These are phyloP conservation scores for Xylota segnis DNA, from an alignment of 2,888 invertebrate genomes.

Conservation along the genomic window DNA sequence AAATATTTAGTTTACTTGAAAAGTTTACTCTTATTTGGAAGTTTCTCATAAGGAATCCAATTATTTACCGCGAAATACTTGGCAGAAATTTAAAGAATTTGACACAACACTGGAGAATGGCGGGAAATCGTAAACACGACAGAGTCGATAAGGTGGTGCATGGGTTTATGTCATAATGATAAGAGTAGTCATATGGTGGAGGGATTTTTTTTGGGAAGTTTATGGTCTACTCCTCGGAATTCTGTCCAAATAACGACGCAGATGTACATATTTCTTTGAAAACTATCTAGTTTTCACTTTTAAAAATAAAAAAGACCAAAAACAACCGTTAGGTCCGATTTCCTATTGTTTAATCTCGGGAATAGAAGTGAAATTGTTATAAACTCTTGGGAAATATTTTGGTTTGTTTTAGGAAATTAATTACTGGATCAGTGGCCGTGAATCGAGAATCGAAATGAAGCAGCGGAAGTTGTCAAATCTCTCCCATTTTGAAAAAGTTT, in stretches of 20 bases:
- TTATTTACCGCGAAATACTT: constrained; percentile 62
- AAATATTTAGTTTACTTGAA: not conserved
- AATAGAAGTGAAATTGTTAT: too few relatives aligned
- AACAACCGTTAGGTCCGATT: not conserved
- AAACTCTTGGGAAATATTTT: constrained; percentile 7
- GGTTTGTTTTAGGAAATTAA: constrained; percentile 4
- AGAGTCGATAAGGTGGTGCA: constrained; percentile 37
- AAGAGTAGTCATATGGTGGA: constrained; percentile 8
- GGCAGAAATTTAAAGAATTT: constrained; percentile 35
- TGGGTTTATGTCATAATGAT: constrained; percentile 33
- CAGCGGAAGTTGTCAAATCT: constrained; percentile 27
- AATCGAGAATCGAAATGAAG: constrained; percentile 1
- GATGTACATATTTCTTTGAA: too few relatives aligned
- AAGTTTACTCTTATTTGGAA: not conserved
- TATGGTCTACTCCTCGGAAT: too few relatives aligned
- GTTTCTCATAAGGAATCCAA: constrained; percentile 9
- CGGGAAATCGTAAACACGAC: constrained; percentile 71
- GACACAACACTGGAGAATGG: constrained; percentile 53
- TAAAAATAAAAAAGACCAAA: not conserved
- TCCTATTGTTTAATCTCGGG: too few relatives aligned
- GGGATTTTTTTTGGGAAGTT: not conserved
- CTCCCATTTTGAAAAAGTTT: not conserved
- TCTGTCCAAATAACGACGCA: too few relatives aligned
- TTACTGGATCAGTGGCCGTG: too few relatives aligned
- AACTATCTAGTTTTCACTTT: not conserved